Percentiles rank a stretch among this genome's conserved stretches.
Evolutionary conservation across 2,797 vertebrate species (phyloP).

Genomic region (Odontamblyopus rebecca): DNA sequence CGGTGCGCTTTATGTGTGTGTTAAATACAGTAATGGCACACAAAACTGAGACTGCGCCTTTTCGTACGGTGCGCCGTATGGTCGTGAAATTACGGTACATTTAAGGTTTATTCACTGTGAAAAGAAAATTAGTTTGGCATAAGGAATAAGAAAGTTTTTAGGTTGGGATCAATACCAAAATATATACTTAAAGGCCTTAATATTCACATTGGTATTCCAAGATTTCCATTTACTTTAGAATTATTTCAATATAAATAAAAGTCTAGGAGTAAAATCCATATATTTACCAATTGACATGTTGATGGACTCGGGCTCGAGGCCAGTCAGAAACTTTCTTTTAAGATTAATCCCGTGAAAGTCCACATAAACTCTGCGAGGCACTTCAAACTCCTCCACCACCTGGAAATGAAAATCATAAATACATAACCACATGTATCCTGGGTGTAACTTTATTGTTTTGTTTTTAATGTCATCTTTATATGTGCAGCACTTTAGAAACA

Average conservation of each 20-base stretch:
- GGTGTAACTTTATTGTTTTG: no score
- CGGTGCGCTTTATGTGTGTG: no score
- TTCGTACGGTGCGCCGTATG: no score
- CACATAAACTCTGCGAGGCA: slow-evolving; percentile 86
- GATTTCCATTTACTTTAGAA: neutral
- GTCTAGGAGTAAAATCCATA: neutral
- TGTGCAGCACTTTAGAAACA: no score
- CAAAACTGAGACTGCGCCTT: no score
- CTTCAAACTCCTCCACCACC: slow-evolving; percentile 85
- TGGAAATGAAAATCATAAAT: slow-evolving; percentile 34
- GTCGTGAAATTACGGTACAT: no score
- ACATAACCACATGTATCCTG: neutral
- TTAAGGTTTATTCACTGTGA: neutral
- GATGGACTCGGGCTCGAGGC: slow-evolving; percentile 87
- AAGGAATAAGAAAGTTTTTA: no score
- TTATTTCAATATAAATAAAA: neutral
- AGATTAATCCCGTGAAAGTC: slow-evolving; percentile 93
- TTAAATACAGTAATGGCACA: no score
- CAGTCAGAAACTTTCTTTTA: slow-evolving; percentile 88
- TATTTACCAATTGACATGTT: slow-evolving; percentile 89
- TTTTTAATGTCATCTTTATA: no score
- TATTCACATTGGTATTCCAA: neutral
- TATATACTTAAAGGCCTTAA: no score
- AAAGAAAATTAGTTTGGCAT: no score
- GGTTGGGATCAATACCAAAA: no score